These are phyloP conservation scores for Temnothorax curvispinosus DNA, from an alignment of 1,140 invertebrate species.

Conservation along the genomic window DNA sequence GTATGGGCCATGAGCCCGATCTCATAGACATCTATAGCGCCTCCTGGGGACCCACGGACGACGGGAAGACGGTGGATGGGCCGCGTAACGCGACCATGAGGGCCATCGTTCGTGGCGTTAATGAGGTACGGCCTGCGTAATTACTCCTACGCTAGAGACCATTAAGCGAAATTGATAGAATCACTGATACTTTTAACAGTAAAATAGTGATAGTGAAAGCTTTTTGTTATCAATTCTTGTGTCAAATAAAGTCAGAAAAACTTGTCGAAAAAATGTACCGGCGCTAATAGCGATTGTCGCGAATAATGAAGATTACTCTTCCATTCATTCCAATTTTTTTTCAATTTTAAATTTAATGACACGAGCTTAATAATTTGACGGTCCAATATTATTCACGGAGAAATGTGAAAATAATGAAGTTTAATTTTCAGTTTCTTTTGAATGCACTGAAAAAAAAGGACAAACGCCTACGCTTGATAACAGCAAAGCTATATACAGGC, in stretches of 20 bases:
- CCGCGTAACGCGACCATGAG: conserved; percentile 99
- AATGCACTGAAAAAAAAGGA: neutral
- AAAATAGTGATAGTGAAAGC: neutral
- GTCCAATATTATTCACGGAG: neutral
- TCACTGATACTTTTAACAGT: neutral
- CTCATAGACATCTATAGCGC: conserved; percentile 99
- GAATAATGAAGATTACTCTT: neutral
- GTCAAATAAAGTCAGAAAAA: neutral
- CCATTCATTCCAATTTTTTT: neutral
- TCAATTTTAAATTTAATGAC: too few relatives aligned
- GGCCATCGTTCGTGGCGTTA: conserved; percentile 98
- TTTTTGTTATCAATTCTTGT: neutral
- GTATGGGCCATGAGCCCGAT: conserved; percentile 99
- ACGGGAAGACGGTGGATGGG: conserved; percentile 99
- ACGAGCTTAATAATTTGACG: neutral
- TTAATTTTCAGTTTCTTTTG: neutral
- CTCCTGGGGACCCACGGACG: conserved; percentile 99
- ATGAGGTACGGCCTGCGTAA: conserved; percentile 90
- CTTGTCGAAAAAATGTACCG: neutral
- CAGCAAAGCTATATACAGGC: too few relatives aligned
- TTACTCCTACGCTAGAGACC: neutral
- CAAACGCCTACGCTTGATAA: too few relatives aligned
- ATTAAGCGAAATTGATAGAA: conserved; percentile 3
- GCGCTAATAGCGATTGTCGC: neutral
- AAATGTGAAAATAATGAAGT: neutral